Evolutionary conservation across 2,797 vertebrate species (phyloP).

Genomic region (Alfaro cultratus): DNA sequence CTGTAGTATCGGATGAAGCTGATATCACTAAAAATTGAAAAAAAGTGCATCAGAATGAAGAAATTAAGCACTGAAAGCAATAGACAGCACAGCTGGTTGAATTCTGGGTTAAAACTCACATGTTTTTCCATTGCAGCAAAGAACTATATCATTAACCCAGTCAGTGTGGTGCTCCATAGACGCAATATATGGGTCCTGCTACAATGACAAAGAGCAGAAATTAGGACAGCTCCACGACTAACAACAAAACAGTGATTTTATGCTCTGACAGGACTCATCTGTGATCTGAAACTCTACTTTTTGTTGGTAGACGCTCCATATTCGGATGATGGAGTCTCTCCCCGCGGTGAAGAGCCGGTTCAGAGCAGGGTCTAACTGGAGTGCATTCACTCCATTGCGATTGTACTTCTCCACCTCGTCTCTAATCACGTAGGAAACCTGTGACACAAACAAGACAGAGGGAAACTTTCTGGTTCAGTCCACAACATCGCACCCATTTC

Average conservation of each 20-base stretch:
- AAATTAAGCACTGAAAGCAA: not conserved
- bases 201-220: constrained; percentile 49
- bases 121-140: constrained; percentile 98
- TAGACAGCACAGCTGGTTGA: not conserved
- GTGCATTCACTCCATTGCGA: constrained; percentile 95
- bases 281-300: constrained; percentile 81
- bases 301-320: constrained; percentile 99
- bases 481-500: constrained; percentile 11
- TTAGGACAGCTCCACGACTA: not conserved
- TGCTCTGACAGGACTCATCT: not conserved
- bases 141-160: constrained; percentile 99
- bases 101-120: constrained; percentile 79
- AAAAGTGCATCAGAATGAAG: not conserved
- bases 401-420: constrained; percentile 99
- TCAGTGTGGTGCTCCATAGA: constrained; percentile 99
- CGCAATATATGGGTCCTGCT: constrained; percentile 99
- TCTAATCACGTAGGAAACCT: constrained; percentile 99
- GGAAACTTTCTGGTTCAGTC: not conserved
- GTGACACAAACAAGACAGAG: constrained; percentile 24
- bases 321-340: constrained; percentile 96
- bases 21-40: constrained; percentile 90
- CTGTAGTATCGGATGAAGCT: constrained; percentile 97
- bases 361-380: constrained; percentile 93
- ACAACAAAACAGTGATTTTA: not conserved
- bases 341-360: constrained; percentile 98